Percentiles rank a stretch among this genome's conserved stretches.
Conservation (phyloP, 2,113 vertebrate genomes). For the Onychostruthus taczanowskii region DNA sequence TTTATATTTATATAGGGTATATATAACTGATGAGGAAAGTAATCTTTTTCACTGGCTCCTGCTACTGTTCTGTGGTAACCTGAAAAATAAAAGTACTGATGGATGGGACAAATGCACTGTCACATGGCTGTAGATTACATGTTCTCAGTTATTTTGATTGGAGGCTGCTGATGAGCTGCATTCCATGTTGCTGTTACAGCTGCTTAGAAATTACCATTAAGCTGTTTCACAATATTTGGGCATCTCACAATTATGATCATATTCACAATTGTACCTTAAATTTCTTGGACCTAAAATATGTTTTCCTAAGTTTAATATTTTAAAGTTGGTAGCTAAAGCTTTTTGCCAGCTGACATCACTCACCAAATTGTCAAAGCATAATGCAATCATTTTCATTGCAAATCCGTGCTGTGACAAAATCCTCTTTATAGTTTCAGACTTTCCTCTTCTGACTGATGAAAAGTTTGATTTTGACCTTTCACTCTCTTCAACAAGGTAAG, state of each 20-base stretch:
- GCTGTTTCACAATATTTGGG: not conserved
- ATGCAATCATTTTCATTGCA: not conserved
- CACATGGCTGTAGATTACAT: not conserved
- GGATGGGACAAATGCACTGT: not conserved
- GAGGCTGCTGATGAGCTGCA: not conserved
- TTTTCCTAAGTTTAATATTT: not conserved
- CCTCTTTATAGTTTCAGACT: conserved; percentile 28
- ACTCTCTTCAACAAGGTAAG: conserved; percentile 76
- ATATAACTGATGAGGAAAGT: not conserved
- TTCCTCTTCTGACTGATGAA: conserved; percentile 73
- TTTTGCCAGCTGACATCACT: not conserved
- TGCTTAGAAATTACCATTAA: not conserved
- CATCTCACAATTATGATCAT: not conserved
- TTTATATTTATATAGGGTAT: not conserved
- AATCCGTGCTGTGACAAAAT: not conserved
- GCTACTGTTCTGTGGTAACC: not conserved
- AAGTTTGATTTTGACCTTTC: conserved; percentile 81
- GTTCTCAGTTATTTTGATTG: not conserved
- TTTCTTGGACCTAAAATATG: not conserved
- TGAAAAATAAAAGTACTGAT: not conserved
- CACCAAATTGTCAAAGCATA: not conserved
- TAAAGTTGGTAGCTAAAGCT: not conserved
- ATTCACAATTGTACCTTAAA: not conserved
- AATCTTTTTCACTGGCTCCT: not conserved
- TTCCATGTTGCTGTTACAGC: not conserved